Percentiles rank a stretch among this genome's conserved stretches.
Conservation (phyloP, 1,140 invertebrate genomes). For the Procambarus clarkii region DNA sequence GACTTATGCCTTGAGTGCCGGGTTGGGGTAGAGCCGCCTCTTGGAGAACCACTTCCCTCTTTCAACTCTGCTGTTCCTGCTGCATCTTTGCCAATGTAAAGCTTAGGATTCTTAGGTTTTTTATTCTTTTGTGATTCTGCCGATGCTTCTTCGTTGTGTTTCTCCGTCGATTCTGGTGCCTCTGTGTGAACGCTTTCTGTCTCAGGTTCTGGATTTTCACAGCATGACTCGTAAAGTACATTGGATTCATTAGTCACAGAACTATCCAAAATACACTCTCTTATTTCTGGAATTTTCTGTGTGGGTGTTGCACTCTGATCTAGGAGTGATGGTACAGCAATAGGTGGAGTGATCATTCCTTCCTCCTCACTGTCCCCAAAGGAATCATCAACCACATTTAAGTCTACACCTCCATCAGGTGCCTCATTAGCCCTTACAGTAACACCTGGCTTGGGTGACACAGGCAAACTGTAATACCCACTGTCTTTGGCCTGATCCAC, state of each 20-base stretch:
- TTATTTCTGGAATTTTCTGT: not conserved
- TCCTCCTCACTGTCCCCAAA: constrained; percentile 52
- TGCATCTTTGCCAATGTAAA: constrained; percentile 2
- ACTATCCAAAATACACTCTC: not conserved
- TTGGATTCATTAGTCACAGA: constrained; percentile 21
- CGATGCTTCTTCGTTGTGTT: not conserved
- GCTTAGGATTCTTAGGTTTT: not conserved
- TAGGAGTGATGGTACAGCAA: constrained; percentile 1
- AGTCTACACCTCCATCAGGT: not conserved
- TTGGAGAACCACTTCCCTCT: constrained; percentile 17
- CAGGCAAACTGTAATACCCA: constrained; percentile 59
- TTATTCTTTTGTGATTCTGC: not conserved
- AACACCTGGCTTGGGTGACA: constrained; percentile 47
- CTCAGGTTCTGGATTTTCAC: constrained; percentile 7
- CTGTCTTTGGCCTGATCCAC: constrained; percentile 51
- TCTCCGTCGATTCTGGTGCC: not conserved
- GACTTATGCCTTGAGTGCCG: constrained; percentile 37
- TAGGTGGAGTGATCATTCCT: constrained; percentile 27
- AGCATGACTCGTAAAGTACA: constrained; percentile 11
- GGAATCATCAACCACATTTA: constrained; percentile 5
- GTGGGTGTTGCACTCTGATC: not conserved
- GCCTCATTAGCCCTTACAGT: constrained; percentile 9
- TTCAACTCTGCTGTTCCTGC: not conserved
- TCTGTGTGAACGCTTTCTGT: not conserved
- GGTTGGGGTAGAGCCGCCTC: constrained; percentile 1